Percentiles rank a stretch among this genome's conserved stretches.
Evolutionary conservation across 2,797 vertebrate genomes (phyloP).

Genomic region (Passerculus sandwichensis): DNA sequence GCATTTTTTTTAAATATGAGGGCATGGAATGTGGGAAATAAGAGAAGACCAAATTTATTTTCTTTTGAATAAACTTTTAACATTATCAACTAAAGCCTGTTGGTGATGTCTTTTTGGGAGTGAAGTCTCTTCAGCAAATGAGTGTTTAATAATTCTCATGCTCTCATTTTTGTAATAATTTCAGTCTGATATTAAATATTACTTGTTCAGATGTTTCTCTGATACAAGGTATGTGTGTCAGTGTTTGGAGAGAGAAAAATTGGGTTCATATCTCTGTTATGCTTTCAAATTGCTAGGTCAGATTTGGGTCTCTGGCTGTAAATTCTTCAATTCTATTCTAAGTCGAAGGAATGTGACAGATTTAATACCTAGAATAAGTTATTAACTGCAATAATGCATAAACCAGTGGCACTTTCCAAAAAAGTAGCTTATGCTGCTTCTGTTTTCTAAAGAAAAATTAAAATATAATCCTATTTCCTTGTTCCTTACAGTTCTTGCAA

Average conservation of each 20-base stretch:
- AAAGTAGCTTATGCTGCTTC: slow-evolving; percentile 15
- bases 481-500: slow-evolving; percentile 20
- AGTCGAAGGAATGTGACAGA: slow-evolving; percentile 83
- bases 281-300: slow-evolving; percentile 79
- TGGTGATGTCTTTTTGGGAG: background rate
- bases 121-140: slow-evolving; percentile 38
- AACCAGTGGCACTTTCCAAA: slow-evolving; percentile 68
- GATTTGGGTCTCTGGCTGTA: slow-evolving; percentile 75
- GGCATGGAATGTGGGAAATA: background rate
- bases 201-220: slow-evolving; percentile 60
- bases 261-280: slow-evolving; percentile 79
- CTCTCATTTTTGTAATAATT: slow-evolving; percentile 65
- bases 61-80: slow-evolving; percentile 48
- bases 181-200: slow-evolving; percentile 70
- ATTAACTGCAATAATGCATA: slow-evolving; percentile 79
- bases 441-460: slow-evolving; percentile 56
- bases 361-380: slow-evolving; percentile 82
- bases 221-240: slow-evolving; percentile 61
- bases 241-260: slow-evolving; percentile 75
- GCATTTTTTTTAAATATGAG: slow-evolving; percentile 1
- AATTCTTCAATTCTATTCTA: slow-evolving; percentile 76
- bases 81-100: slow-evolving; percentile 23
- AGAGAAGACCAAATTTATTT: background rate
- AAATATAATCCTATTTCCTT: slow-evolving; percentile 23
- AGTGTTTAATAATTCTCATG: slow-evolving; percentile 57